Percentiles rank a stretch among this genome's conserved stretches.
Conservation (phyloP, 2,113 vertebrate species). For the Pachypanchax playfairii region DNA sequence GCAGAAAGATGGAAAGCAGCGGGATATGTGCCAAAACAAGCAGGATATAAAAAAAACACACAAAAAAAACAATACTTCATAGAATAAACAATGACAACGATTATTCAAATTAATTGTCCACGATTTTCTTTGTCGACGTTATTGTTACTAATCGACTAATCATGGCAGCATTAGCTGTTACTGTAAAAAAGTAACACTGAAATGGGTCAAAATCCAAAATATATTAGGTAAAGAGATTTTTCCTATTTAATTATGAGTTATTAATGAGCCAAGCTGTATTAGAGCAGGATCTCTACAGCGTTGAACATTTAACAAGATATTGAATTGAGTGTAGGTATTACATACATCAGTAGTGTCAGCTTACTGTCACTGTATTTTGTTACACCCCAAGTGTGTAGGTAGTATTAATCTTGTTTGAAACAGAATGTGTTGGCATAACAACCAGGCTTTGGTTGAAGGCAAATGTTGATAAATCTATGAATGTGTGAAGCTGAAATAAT, state of each 20-base stretch:
- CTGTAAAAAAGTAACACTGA: no score
- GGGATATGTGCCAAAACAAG: no score
- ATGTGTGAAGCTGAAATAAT: constrained; percentile 75
- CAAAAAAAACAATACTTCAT: no score
- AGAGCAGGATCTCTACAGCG: constrained; percentile 42
- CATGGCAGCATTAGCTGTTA: no score
- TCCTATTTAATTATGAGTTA: not conserved
- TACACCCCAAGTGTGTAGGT: constrained; percentile 53
- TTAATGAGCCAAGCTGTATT: constrained; percentile 34
- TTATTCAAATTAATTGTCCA: no score
- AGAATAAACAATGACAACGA: no score
- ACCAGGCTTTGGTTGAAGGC: constrained; percentile 67
- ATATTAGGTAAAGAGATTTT: no score
- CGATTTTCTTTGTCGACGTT: no score
- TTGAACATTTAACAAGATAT: constrained; percentile 62
- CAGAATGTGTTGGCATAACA: constrained; percentile 66
- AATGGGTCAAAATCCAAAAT: no score
- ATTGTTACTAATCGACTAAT: no score
- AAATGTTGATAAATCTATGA: constrained; percentile 75
- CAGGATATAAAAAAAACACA: no score
- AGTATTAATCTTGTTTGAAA: constrained; percentile 77
- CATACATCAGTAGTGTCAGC: constrained; percentile 70
- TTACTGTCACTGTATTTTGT: constrained; percentile 72
- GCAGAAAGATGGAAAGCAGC: no score
- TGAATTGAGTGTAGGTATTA: constrained; percentile 59